Evolutionary conservation across 2,888 invertebrate genomes (phyloP).

Genomic region (Plebejus argus): DNA sequence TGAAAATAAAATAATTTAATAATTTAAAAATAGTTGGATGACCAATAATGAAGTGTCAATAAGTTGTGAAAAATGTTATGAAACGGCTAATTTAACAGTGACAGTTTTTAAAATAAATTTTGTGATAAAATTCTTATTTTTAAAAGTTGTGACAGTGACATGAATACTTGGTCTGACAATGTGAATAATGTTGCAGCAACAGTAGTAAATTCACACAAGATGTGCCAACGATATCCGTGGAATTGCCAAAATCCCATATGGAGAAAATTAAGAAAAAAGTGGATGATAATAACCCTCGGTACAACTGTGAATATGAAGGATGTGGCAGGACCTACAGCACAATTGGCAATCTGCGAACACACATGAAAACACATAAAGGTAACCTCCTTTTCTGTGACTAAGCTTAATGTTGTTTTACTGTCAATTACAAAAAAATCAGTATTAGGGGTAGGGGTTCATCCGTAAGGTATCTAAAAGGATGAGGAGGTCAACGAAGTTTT

Average conservation of each 20-base stretch:
- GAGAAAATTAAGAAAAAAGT: slow-evolving; percentile 60
- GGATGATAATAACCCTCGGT: slow-evolving; percentile 78
- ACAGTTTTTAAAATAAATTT: neutral
- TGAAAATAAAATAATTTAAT: neutral
- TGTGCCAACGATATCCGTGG: slow-evolving; percentile 49
- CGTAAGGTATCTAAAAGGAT: too few relatives aligned
- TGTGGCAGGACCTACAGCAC: slow-evolving; percentile 95
- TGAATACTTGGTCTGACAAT: neutral
- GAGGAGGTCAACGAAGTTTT: too few relatives aligned
- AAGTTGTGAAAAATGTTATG: neutral
- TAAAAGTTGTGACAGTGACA: neutral
- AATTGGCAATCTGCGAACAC: slow-evolving; percentile 95
- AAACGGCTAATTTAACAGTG: neutral
- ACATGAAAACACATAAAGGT: slow-evolving; percentile 98
- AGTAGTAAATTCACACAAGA: slow-evolving; percentile 57
- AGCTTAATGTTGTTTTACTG: neutral
- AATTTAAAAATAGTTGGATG: neutral
- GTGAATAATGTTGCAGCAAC: slow-evolving; percentile 41
- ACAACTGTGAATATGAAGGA: slow-evolving; percentile 93
- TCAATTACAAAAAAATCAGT: neutral
- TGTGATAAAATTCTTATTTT: neutral
- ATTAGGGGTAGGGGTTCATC: too few relatives aligned
- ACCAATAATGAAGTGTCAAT: neutral
- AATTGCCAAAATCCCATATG: slow-evolving; percentile 54
- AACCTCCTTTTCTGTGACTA: neutral